Base-by-base conservation (phyloP, 2,888 invertebrate genomes). In the Congeria kusceri region DNA sequence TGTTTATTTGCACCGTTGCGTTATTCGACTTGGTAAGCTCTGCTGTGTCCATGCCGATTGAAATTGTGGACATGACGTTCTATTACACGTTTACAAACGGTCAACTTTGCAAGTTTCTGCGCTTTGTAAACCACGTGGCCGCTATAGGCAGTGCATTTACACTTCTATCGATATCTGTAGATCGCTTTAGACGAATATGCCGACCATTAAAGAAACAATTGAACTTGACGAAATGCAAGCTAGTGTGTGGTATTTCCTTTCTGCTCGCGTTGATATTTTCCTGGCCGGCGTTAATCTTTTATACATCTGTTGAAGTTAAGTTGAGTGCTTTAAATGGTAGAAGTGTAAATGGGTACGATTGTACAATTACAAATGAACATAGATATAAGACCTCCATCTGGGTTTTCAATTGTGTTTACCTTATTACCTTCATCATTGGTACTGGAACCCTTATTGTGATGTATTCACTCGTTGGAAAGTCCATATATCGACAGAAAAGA, bases 361-460 rank as follows among this genome's bases (percentile, higher is more conserved):
- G 82, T 28, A 72, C 76, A 46, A 53, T n/a, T 1, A 13, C 39
- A 3, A 39, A 11, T 3, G 39, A 1, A 11, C 9, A 9, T 13
- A 39, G 39, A 13, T 71, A 67, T 27, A 68, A 69, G 18, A 23
- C 53, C 0, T 78, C 71, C 44, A 39, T 78, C 18, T 44, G 49
- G 15, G 56, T 59, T 7, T 78, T 59, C 44, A 74, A 81, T 46
- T 20, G 57, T 3, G 20, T 77, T 27, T 56, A 66, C 15, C 61
- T 81, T 27, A 32, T 68, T 4, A 29, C 71, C 13, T 81, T 81
- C 53, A 56, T 73, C 47, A 47, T 63, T 2, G 56, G 61, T 1
- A 39, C 67, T 0, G 25, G 32, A 1, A 44, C 47, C 23, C 25
- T 81, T 15, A 25, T 46, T 5, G 63, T 78, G n/a, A 57, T 80